phyloP scores from a whole-genome alignment of 2,888 invertebrate genomes.

The Falcaria lacertinaria region DNA sequence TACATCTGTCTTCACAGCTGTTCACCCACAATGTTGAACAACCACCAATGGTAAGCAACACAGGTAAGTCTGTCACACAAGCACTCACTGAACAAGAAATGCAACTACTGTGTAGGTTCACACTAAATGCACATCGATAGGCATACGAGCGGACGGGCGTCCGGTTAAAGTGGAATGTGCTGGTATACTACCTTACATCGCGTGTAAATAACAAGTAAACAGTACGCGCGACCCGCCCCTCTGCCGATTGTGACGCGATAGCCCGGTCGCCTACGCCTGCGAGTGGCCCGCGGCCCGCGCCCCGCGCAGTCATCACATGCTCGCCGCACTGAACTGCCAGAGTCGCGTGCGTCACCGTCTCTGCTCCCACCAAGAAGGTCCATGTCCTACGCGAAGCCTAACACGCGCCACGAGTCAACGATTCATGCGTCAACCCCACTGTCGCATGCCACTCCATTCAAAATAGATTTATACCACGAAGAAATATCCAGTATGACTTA shows the following conservation, averaged over 20 bases:
- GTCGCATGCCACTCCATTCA: constrained; percentile 39
- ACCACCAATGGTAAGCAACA: constrained; percentile 21
- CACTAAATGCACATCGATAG: constrained; percentile 67
- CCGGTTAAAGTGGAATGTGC: constrained; percentile 64
- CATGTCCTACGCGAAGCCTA: constrained; percentile 26
- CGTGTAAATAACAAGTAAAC: constrained; percentile 69
- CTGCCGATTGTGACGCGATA: constrained; percentile 51
- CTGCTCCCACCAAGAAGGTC: constrained; percentile 32
- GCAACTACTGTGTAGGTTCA: constrained; percentile 47
- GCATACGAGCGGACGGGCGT: constrained; percentile 41
- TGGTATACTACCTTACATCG: constrained; percentile 63
- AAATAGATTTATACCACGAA: constrained; percentile 61
- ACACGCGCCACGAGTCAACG: constrained; percentile 26
- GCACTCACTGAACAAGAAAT: constrained; percentile 51
- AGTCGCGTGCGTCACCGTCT: constrained; percentile 55
- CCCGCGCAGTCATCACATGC: constrained; percentile 52
- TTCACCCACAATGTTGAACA: constrained; percentile 31
- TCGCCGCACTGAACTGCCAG: constrained; percentile 34
- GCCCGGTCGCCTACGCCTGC: constrained; percentile 47
- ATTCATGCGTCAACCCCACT: constrained; percentile 49
- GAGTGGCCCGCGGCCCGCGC: constrained; percentile 46
- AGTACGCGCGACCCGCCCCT: constrained; percentile 59
- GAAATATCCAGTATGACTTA: constrained; percentile 51
- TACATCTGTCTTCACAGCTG: constrained; percentile 56
- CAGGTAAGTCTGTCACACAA: constrained; percentile 44